Conservation (phyloP, 2,888 invertebrate genomes). For the Cosmorhoe ocellata region DNA sequence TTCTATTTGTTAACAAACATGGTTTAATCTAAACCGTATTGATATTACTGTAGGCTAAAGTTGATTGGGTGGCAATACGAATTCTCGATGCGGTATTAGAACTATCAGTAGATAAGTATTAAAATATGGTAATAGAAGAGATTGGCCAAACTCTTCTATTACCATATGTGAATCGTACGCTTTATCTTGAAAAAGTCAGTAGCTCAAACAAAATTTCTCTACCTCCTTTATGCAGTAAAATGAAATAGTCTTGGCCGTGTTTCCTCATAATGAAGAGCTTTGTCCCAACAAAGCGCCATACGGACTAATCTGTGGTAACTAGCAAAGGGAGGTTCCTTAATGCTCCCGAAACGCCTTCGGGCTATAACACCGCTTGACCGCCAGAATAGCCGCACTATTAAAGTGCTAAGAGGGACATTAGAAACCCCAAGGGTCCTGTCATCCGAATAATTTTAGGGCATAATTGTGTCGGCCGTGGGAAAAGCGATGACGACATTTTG, state of each 20-base stretch:
- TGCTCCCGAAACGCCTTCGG: slow-evolving; percentile 69
- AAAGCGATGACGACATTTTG: slow-evolving; percentile 13
- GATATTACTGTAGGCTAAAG: slow-evolving; percentile 13
- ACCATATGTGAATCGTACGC: too few relatives aligned
- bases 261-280: slow-evolving; percentile 13
- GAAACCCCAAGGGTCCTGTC: slow-evolving; percentile 68
- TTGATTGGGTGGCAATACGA: not conserved
- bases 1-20: slow-evolving; percentile 35
- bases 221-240: not conserved
- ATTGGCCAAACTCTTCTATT: too few relatives aligned
- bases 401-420: slow-evolving; percentile 81
- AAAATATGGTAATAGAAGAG: too few relatives aligned
- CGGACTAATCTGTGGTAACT: slow-evolving; percentile 74
- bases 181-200: too few relatives aligned
- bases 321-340: slow-evolving; percentile 74
- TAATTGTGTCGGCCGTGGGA: slow-evolving; percentile 68
- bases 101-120: too few relatives aligned
- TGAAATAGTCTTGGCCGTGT: not conserved
- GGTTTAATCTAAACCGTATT: slow-evolving; percentile 13
- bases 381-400: slow-evolving; percentile 70
- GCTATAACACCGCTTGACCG: slow-evolving; percentile 71
- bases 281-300: slow-evolving; percentile 18
- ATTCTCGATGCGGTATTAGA: too few relatives aligned
- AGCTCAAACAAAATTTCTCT: too few relatives aligned
- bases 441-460: slow-evolving; percentile 76